Evolutionary conservation across 2,113 vertebrate genomes (phyloP).

Genomic region (Oplegnathus fasciatus): DNA sequence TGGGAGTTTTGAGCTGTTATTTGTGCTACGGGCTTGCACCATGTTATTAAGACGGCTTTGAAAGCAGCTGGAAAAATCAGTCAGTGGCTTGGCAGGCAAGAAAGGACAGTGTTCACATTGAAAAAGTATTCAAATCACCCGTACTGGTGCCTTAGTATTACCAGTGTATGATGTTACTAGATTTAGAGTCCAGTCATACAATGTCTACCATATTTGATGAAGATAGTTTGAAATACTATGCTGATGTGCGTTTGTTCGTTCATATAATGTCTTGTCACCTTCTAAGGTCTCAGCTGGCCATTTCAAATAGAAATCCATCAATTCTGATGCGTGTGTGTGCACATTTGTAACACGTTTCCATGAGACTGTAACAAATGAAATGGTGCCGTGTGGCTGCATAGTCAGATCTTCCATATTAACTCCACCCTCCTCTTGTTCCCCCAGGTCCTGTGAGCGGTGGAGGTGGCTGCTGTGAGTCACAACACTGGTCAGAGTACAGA

Average conservation of each 20-base stretch:
- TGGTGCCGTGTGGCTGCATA: background rate
- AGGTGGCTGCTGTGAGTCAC: slow-evolving; percentile 16
- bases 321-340: background rate
- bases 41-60: slow-evolving; percentile 24
- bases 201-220: background rate
- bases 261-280: background rate
- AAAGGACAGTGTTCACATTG: background rate
- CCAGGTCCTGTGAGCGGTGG: slow-evolving; percentile 15
- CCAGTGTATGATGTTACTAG: background rate
- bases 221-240: background rate
- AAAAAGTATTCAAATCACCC: slow-evolving; percentile 33
- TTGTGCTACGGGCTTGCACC: slow-evolving; percentile 19
- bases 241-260: background rate
- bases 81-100: background rate
- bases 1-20: slow-evolving; percentile 30
- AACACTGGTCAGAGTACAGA: slow-evolving; percentile 5
- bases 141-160: background rate
- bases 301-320: slow-evolving; percentile 16
- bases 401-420: slow-evolving; percentile 13
- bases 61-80: slow-evolving; percentile 21
- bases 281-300: background rate
- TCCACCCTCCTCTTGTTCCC: slow-evolving; percentile 11
- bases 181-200: background rate
- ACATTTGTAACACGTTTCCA: background rate
- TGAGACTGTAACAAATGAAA: slow-evolving; percentile 20